phyloP scores from a whole-genome alignment of 2,113 vertebrate species.

The Macrotis lagotis region DNA sequence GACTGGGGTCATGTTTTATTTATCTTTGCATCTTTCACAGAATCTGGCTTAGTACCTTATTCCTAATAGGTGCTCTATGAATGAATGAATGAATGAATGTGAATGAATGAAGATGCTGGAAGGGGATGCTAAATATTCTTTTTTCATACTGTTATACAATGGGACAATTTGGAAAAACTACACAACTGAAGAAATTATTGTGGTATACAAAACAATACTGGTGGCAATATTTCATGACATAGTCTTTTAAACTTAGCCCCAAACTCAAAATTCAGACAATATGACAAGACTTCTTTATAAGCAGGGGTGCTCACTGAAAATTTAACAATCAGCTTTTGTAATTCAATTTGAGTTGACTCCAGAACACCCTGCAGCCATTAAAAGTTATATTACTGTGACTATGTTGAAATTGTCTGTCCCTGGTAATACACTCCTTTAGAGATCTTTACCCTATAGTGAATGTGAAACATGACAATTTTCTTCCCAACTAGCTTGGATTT shows the following conservation, averaged over 20 bases:
- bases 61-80: background rate
- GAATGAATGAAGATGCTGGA: background rate
- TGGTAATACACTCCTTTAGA: background rate
- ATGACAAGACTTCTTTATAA: background rate
- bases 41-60: background rate
- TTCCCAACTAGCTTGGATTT: background rate
- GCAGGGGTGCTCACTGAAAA: background rate
- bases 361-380: background rate
- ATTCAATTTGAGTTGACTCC: background rate
- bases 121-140: background rate
- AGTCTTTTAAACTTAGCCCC: background rate
- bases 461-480: background rate
- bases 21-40: background rate
- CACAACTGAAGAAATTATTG: background rate
- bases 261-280: background rate
- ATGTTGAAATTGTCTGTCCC: background rate
- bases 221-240: background rate
- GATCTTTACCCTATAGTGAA: background rate
- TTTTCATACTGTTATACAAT: background rate
- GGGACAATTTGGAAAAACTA: background rate
- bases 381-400: background rate
- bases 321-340: background rate
- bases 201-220: background rate
- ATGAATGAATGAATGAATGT: background rate
- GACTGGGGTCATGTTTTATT: background rate